A percentile compares a stretch with the other conserved stretches of the same genome.
Conservation (phyloP, 2,797 vertebrate genomes). For the Trematomus bernacchii region DNA sequence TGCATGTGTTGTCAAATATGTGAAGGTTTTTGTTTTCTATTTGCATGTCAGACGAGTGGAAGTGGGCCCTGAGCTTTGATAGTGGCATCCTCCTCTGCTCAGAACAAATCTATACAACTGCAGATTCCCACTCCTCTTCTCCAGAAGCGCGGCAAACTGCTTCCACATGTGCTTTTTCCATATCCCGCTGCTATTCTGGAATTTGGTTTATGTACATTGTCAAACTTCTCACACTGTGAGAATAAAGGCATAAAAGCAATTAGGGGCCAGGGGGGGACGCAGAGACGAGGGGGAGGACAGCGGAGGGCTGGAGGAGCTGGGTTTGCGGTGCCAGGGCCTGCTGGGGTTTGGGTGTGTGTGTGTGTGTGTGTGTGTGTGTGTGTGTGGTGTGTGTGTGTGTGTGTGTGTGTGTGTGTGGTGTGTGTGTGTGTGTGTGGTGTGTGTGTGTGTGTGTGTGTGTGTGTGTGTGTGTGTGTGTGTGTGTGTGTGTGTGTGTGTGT, state of each 20-base stretch:
- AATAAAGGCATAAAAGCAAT: constrained; percentile 83
- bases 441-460: constrained; percentile 26
- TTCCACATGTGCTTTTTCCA: constrained; percentile 86
- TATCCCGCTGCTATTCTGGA: constrained; percentile 82
- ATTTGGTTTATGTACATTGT: constrained; percentile 84
- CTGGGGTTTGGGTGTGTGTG: constrained; percentile 42
- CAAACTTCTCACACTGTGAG: constrained; percentile 84
- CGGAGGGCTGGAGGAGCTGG: constrained; percentile 22
- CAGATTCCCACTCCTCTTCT: constrained; percentile 72
- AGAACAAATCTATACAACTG: constrained; percentile 75
- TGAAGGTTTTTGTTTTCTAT: background rate
- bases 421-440: constrained; percentile 23
- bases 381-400: constrained; percentile 1
- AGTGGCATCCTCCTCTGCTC: constrained; percentile 52
- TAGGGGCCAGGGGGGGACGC: constrained; percentile 66
- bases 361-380: constrained; percentile 12
- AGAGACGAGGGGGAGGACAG: constrained; percentile 42
- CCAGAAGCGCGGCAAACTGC: constrained; percentile 74
- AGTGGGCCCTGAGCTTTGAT: constrained; percentile 38
- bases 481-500: constrained; percentile 13
- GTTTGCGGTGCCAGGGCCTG: constrained; percentile 52
- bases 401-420: constrained; percentile 13
- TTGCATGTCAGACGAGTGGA: constrained; percentile 21
- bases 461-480: constrained; percentile 26
- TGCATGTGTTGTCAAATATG: background rate